phyloP scores from a whole-genome alignment of 2,888 invertebrate genomes.

The Thymelicus sylvestris region DNA sequence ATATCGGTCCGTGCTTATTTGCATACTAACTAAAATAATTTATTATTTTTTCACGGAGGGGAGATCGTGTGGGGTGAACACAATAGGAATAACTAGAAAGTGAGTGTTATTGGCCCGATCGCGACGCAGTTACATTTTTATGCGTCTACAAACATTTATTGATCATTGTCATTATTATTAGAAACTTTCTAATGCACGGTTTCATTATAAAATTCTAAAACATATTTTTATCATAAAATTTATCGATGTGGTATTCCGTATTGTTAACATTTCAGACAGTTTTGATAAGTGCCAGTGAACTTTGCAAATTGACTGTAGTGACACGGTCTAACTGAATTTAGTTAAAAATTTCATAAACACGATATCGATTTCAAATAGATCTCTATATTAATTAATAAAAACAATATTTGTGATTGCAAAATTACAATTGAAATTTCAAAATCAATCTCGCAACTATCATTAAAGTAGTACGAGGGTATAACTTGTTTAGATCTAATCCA shows the following conservation, averaged over 20 bases:
- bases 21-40: constrained; percentile 85
- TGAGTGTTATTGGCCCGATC: constrained; percentile 81
- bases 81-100: constrained; percentile 79
- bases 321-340: background rate
- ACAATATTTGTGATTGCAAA: background rate
- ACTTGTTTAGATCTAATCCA: constrained; percentile 46
- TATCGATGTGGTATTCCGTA: too few relatives aligned
- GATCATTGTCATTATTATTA: constrained; percentile 30
- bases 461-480: background rate
- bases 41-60: constrained; percentile 84
- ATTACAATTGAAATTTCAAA: background rate
- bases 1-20: constrained; percentile 81
- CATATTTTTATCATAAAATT: too few relatives aligned
- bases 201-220: too few relatives aligned
- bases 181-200: background rate
- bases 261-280: too few relatives aligned
- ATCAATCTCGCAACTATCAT: constrained; percentile 21
- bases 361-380: background rate
- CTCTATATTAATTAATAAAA: background rate
- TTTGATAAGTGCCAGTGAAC: background rate
- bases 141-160: constrained; percentile 59
- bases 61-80: constrained; percentile 73
- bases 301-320: background rate
- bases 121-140: constrained; percentile 62
- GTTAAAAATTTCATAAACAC: background rate